Conservation (phyloP, 2,888 invertebrate genomes). For the Trissolcus brochymenae region DNA sequence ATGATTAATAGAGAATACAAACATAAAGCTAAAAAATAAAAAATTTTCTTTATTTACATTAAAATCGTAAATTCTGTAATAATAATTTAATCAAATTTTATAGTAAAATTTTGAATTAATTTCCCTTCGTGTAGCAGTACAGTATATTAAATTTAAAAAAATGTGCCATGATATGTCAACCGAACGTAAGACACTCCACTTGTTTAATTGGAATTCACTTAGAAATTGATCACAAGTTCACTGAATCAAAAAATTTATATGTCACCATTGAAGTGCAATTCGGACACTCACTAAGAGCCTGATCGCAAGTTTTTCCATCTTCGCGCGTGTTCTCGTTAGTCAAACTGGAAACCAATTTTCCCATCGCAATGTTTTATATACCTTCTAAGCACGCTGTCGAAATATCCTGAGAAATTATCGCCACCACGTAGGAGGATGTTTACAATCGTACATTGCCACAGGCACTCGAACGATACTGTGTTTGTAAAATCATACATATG, state of each 20-base stretch:
- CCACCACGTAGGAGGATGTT: constrained; percentile 64
- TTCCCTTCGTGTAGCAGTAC: background rate
- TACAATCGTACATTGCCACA: constrained; percentile 63
- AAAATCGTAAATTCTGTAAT: no score
- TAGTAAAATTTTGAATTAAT: no score
- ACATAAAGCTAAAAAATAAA: no score
- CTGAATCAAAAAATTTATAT: background rate
- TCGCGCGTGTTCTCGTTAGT: constrained; percentile 12
- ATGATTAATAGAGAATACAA: no score
- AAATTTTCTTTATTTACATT: no score
- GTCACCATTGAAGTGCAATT: background rate
- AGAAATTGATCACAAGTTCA: background rate
- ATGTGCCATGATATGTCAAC: background rate
- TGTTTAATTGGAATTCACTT: no score
- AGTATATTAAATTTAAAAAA: background rate
- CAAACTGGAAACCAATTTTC: constrained; percentile 42
- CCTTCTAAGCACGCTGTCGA: constrained; percentile 59
- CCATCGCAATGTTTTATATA: constrained; percentile 61
- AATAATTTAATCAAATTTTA: no score
- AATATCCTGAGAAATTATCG: constrained; percentile 65
- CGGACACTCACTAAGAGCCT: constrained; percentile 62
- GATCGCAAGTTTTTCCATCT: constrained; percentile 54
- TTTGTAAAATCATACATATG: constrained; percentile 58
- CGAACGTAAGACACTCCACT: background rate
- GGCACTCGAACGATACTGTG: constrained; percentile 49